Percentiles rank a stretch among this genome's conserved stretches.
These are phyloP conservation scores for Chionodraco myersi DNA, from an alignment of 2,113 vertebrate genomes.

Conservation along the genomic window DNA sequence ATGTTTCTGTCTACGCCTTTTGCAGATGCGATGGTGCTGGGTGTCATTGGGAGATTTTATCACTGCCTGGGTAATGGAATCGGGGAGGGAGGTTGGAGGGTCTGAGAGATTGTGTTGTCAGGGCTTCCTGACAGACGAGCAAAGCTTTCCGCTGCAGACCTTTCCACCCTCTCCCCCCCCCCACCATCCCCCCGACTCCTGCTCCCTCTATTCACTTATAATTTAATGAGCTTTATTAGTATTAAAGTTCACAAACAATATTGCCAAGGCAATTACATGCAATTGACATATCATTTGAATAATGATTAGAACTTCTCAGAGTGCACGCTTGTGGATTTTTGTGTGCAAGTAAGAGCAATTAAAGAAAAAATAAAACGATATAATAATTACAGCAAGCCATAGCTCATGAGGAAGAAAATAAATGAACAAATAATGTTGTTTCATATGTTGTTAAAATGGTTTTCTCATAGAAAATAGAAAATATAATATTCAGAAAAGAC, in stretches of 20 bases:
- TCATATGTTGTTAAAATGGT: slow-evolving; percentile 18
- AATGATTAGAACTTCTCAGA: slow-evolving; percentile 27
- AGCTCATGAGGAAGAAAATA: slow-evolving; percentile 11
- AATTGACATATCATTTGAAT: slow-evolving; percentile 27
- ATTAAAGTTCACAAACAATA: slow-evolving; percentile 52
- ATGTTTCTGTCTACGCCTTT: slow-evolving; percentile 69
- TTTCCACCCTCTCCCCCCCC: not conserved
- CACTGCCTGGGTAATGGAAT: slow-evolving; percentile 80
- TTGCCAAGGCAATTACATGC: slow-evolving; percentile 28
- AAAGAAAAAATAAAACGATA: not conserved
- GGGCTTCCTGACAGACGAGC: slow-evolving; percentile 71
- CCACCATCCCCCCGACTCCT: not conserved
- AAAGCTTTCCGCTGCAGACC: slow-evolving; percentile 38
- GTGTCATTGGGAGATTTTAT: slow-evolving; percentile 79
- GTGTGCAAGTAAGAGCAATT: not conserved
- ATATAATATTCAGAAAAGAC: too few relatives aligned
- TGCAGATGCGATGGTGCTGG: slow-evolving; percentile 66
- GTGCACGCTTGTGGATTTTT: not conserved
- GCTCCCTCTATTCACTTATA: slow-evolving; percentile 21
- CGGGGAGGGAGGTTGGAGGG: slow-evolving; percentile 48
- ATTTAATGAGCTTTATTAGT: slow-evolving; percentile 43
- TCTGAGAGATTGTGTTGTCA: slow-evolving; percentile 77
- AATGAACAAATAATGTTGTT: not conserved
- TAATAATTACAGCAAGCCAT: not conserved
- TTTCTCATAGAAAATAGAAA: not conserved